These are phyloP conservation scores for Eulemur rubriventer DNA, from an alignment of 2,797 vertebrate species.

Conservation along the genomic window DNA sequence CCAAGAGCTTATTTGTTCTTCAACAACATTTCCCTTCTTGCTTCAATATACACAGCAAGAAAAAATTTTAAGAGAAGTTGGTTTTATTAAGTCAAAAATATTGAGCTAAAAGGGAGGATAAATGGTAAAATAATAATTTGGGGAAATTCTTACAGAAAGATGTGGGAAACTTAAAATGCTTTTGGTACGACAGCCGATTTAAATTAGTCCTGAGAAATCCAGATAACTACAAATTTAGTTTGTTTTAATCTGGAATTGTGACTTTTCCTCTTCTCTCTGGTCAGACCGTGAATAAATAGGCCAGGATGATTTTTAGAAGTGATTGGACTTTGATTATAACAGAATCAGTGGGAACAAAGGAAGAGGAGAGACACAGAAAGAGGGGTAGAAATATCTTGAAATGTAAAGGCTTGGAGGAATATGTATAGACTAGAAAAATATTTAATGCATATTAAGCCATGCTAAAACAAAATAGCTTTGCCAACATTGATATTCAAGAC, in stretches of 20 bases:
- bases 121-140: background rate
- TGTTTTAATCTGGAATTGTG: background rate
- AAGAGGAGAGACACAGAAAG: background rate
- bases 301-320: background rate
- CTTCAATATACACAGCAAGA: background rate
- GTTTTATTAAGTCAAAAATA: background rate
- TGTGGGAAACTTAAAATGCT: background rate
- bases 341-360: background rate
- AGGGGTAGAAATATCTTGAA: background rate
- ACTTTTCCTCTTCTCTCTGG: background rate
- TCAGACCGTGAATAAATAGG: background rate
- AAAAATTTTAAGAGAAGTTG: background rate
- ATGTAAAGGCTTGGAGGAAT: background rate
- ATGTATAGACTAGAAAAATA: background rate
- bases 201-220: background rate
- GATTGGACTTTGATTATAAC: background rate
- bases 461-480: background rate
- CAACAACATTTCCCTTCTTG: background rate
- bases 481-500: background rate
- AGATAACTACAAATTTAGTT: background rate
- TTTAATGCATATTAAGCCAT: background rate
- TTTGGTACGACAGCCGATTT: background rate
- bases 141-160: background rate
- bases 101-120: background rate
- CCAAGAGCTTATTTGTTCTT: background rate